Evolutionary conservation across 2,888 invertebrate species (phyloP), one percentile per base, ranked within the genome.

Genomic region (Limenitis camilla): DNA sequence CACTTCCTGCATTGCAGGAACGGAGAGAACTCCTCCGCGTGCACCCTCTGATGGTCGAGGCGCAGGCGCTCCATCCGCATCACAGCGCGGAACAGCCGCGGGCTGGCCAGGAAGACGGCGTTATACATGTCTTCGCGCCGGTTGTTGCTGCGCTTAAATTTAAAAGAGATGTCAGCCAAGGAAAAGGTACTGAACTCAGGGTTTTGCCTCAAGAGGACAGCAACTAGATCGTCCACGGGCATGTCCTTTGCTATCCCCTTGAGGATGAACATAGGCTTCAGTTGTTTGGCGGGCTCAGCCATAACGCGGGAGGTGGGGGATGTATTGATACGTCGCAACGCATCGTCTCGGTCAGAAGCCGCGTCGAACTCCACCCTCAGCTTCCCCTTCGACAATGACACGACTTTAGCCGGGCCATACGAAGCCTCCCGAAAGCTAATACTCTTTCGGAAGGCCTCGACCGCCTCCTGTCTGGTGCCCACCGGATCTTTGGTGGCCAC

Each of bases 251-350:
- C 31, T 2, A 1, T n/a, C n/a, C n/a, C n/a, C n/a, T n/a, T n/a
- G n/a, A n/a, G n/a, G n/a, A n/a, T n/a, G n/a, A n/a, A n/a, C 56
- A 60, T 55, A 0, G 60, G 60, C 6, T 28, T 32, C 0, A 58
- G 36, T 19, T 10, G 39, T 8, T 40, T 46, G 5, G 51, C 19
- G 0, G 29, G 29, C 31, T 57, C n/a, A n/a, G n/a, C n/a, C n/a
- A n/a, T n/a, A n/a, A n/a, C n/a, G n/a, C n/a, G n/a, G n/a, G n/a
- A n/a, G n/a, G n/a, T n/a, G n/a, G n/a, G n/a, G n/a, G n/a, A n/a
- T n/a, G n/a, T n/a, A n/a, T n/a, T n/a, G n/a, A n/a, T n/a, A n/a
- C 53, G 3, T 55, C 60, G 33, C 9, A 33, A 33, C 8, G 8
- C 33, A 33, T n/a, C 33, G 33, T 9, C 9, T n/a, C n/a, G 8